Conservation (phyloP, 2,113 vertebrate genomes). For the Apteryx owenii region DNA sequence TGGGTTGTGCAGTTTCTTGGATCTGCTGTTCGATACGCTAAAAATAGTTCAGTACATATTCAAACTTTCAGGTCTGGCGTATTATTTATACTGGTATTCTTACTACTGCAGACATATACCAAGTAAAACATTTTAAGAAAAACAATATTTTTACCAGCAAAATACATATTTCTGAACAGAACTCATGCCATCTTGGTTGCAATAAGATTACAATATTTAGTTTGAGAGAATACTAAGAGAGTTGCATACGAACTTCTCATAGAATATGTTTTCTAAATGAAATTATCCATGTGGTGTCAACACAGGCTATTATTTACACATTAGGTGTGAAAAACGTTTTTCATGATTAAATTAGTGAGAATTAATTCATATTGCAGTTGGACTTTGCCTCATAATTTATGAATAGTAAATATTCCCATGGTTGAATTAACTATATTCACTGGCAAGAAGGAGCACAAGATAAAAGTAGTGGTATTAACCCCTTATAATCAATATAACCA, state of each 20-base stretch:
- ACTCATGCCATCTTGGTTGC: background rate
- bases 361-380: conserved; percentile 56
- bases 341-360: conserved; percentile 55
- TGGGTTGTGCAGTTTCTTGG: background rate
- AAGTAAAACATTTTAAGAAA: background rate
- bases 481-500: background rate
- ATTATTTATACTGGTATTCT: background rate
- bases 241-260: background rate
- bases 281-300: conserved; percentile 49
- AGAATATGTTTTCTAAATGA: background rate
- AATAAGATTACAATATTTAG: background rate
- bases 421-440: conserved; percentile 2
- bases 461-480: background rate
- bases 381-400: conserved; percentile 49
- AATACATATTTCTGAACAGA: background rate
- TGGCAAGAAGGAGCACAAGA: background rate
- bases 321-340: conserved; percentile 57
- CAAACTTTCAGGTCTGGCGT: background rate
- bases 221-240: background rate
- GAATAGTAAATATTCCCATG: conserved; percentile 49
- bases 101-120: background rate
- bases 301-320: conserved; percentile 62
- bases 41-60: background rate
- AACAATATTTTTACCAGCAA: background rate
- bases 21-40: background rate